These are phyloP conservation scores for Psilopogon haemacephalus DNA, from an alignment of 2,113 vertebrate species.

Conservation along the genomic window DNA sequence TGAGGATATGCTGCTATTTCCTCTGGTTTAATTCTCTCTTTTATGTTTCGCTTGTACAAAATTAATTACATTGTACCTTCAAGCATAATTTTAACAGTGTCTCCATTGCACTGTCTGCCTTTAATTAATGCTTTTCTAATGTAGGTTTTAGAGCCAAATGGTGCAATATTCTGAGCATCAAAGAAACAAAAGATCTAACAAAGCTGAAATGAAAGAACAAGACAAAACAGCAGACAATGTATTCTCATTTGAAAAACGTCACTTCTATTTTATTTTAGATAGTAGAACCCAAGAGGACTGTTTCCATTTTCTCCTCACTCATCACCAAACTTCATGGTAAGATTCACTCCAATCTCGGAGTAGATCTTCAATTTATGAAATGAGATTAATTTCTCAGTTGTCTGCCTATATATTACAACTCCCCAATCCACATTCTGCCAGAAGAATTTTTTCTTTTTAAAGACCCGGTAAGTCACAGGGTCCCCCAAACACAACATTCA, in stretches of 20 bases:
- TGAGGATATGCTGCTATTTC: constrained; percentile 61
- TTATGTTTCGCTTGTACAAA: constrained; percentile 79
- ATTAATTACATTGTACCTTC: constrained; percentile 83
- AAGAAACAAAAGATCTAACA: constrained; percentile 78
- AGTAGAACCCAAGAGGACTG: neutral
- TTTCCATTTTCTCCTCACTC: neutral
- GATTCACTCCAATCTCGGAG: neutral
- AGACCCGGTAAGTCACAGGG: neutral
- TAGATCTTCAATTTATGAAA: constrained; percentile 21
- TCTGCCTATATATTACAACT: neutral
- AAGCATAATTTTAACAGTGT: constrained; percentile 75
- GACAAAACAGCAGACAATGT: constrained; percentile 35
- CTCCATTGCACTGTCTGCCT: constrained; percentile 70
- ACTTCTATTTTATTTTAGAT: constrained; percentile 28
- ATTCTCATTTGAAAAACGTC: constrained; percentile 57
- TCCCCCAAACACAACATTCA: neutral
- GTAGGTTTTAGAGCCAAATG: constrained; percentile 78
- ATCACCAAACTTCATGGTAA: constrained; percentile 4
- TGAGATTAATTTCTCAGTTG: constrained; percentile 4
- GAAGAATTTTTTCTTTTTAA: neutral
- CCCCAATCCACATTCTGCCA: neutral
- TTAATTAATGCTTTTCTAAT: constrained; percentile 81
- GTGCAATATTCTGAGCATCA: constrained; percentile 73
- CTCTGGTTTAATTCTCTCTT: constrained; percentile 68
- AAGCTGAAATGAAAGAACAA: constrained; percentile 62